These are phyloP conservation scores for Polyommatus icarus DNA, from an alignment of 2,888 invertebrate species.

Conservation along the genomic window DNA sequence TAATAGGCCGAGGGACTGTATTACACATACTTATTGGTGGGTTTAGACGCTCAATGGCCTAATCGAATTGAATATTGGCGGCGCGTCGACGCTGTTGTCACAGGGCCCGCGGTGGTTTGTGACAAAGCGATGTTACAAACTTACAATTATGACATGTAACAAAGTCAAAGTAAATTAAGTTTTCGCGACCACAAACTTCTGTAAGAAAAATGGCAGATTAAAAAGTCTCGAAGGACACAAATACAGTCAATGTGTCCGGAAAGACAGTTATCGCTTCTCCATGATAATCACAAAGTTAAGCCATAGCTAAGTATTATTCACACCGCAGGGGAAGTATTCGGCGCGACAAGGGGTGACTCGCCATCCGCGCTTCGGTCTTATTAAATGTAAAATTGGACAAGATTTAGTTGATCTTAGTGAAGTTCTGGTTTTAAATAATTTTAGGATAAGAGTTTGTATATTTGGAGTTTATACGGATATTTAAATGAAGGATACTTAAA, in stretches of 20 bases:
- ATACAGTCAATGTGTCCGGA: background rate
- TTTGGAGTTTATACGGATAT: too few relatives aligned
- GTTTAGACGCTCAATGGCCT: slow-evolving; percentile 69
- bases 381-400: slow-evolving; percentile 3
- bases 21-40: slow-evolving; percentile 78
- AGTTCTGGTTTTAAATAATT: slow-evolving; percentile 10
- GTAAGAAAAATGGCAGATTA: background rate
- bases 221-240: background rate
- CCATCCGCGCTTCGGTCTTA: background rate
- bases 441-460: background rate
- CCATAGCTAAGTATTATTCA: slow-evolving; percentile 16
- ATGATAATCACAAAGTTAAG: slow-evolving; percentile 22
- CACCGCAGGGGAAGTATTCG: slow-evolving; percentile 12
- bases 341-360: slow-evolving; percentile 10
- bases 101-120: background rate
- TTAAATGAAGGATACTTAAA: background rate
- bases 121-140: background rate
- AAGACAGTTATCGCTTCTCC: background rate
- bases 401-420: slow-evolving; percentile 5
- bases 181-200: background rate
- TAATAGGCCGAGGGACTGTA: slow-evolving; percentile 78
- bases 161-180: background rate
- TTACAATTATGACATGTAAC: background rate
- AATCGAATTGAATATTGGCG: slow-evolving; percentile 73
- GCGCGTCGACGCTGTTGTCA: slow-evolving; percentile 54